A percentile compares a stretch with the other conserved stretches of the same genome.
Evolutionary conservation across 2,888 invertebrate species (phyloP).

Genomic region (Parnassius orleans): DNA sequence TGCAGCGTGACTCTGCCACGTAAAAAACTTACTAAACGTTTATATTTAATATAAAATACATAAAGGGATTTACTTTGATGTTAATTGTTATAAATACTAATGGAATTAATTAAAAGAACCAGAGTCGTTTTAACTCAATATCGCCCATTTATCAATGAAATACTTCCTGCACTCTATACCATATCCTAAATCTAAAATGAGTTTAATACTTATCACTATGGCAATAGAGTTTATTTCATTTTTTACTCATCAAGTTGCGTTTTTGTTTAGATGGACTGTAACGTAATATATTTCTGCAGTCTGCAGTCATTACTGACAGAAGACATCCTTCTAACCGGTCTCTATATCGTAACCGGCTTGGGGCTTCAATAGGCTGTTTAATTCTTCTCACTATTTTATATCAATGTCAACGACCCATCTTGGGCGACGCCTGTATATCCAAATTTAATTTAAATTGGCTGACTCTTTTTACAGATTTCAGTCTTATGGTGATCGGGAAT

Average conservation of each 20-base stretch:
- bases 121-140: too few relatives aligned
- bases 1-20: too few relatives aligned
- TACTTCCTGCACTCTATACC: neutral
- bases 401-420: constrained; percentile 16
- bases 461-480: neutral
- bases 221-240: neutral
- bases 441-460: neutral
- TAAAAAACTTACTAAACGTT: too few relatives aligned
- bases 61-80: too few relatives aligned
- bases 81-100: too few relatives aligned
- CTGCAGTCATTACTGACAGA: constrained; percentile 10
- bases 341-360: constrained; percentile 20
- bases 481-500: neutral
- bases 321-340: constrained; percentile 24
- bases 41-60: too few relatives aligned
- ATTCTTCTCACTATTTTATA: constrained; percentile 9
- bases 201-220: neutral
- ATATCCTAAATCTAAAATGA: neutral
- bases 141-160: constrained; percentile 2
- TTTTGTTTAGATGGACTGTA: constrained; percentile 21
- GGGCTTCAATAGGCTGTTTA: constrained; percentile 12
- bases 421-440: neutral
- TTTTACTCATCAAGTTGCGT: neutral
- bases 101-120: too few relatives aligned
- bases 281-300: constrained; percentile 20